phyloP scores from a whole-genome alignment of 2,797 vertebrate species.

The Acanthis flammea region DNA sequence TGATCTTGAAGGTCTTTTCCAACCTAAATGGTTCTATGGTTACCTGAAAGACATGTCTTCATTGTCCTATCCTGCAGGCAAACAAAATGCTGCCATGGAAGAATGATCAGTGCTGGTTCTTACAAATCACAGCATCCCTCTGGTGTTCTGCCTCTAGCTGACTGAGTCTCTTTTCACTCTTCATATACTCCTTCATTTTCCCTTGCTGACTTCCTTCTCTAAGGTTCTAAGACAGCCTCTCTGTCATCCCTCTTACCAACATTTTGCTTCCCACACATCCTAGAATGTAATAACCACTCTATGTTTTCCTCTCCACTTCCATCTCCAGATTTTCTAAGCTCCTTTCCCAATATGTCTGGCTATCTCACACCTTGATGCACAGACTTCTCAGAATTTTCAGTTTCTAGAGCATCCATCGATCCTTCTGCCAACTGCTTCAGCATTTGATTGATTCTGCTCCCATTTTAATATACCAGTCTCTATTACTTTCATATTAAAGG shows the following conservation, averaged over 20 bases:
- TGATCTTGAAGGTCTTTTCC: not conserved
- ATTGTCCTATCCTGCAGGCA: not conserved
- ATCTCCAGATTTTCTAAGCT: not conserved
- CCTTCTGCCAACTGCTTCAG: not conserved
- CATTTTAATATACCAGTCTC: not conserved
- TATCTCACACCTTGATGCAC: not conserved
- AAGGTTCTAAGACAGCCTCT: not conserved
- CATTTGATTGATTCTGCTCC: not conserved
- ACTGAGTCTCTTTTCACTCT: not conserved
- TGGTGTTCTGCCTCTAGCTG: not conserved
- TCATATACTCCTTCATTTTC: not conserved
- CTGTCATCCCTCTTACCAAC: not conserved
- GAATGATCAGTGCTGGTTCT: not conserved
- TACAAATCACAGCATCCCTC: not conserved
- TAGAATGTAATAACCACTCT: not conserved
- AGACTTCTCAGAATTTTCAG: not conserved
- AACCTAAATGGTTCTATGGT: not conserved
- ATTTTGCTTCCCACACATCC: constrained; percentile 5
- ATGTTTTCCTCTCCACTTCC: not conserved
- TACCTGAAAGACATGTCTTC: not conserved
- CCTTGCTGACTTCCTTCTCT: not conserved
- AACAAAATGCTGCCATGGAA: not conserved
- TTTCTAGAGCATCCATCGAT: not conserved
- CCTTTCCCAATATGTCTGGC: not conserved
- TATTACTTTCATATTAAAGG: not conserved